phyloP scores from a whole-genome alignment of 2,113 vertebrate species.

The Protobothrops mucrosquamatus region DNA sequence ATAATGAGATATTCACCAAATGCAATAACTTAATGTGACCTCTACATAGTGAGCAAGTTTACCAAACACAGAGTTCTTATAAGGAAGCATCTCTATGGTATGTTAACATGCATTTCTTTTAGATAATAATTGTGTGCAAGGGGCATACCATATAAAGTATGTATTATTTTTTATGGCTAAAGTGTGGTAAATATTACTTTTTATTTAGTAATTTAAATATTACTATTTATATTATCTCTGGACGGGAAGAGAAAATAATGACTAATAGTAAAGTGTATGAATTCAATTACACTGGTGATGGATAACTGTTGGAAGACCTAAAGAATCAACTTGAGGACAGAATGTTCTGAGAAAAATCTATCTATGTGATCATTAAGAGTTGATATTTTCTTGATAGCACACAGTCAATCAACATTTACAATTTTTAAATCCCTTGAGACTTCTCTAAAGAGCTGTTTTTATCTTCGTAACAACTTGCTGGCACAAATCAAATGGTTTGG shows the following conservation, averaged over 20 bases:
- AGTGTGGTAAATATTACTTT: not conserved
- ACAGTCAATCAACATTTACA: not conserved
- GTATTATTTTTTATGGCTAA: not conserved
- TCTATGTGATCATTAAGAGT: not conserved
- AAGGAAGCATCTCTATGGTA: not conserved
- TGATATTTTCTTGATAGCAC: not conserved
- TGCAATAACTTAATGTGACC: not conserved
- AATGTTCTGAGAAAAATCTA: not conserved
- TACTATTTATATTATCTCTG: not conserved
- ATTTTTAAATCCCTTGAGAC: slow-evolving; percentile 40
- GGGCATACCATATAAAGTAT: not conserved
- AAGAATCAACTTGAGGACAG: not conserved
- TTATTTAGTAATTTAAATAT: slow-evolving; percentile 12
- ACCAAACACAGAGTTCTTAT: not conserved
- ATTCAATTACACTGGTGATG: not conserved
- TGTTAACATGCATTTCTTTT: not conserved
- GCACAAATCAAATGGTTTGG: slow-evolving; percentile 26
- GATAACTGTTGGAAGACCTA: not conserved
- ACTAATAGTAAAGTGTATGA: not conserved
- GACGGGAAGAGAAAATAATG: not conserved
- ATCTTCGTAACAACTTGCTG: slow-evolving; percentile 23
- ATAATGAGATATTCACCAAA: not conserved
- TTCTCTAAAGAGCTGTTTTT: slow-evolving; percentile 37
- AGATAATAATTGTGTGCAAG: not conserved
- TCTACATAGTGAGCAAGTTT: not conserved